These are phyloP conservation scores for Trachelus tabidus DNA, from an alignment of 2,888 invertebrate species.

Conservation along the genomic window DNA sequence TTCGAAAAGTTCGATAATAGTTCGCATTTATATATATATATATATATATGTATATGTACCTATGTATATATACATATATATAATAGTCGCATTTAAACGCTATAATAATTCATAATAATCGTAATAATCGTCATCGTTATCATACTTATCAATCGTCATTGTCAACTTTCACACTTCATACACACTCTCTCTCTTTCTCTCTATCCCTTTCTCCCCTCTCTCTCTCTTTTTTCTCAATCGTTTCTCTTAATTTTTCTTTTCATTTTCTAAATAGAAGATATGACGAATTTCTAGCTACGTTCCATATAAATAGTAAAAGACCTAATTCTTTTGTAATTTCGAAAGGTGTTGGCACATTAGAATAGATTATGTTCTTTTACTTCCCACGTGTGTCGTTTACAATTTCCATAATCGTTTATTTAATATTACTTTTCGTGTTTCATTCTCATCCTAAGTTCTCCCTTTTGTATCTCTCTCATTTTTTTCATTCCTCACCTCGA, in stretches of 20 bases:
- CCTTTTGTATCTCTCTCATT: slow-evolving; percentile 26
- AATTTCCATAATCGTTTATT: no score
- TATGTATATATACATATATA: background rate
- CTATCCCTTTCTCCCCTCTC: no score
- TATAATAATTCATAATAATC: background rate
- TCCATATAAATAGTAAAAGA: slow-evolving; percentile 49
- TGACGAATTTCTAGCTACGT: slow-evolving; percentile 39
- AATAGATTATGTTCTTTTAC: slow-evolving; percentile 39
- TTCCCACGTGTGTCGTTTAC: slow-evolving; percentile 1
- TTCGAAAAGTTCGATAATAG: slow-evolving; percentile 45
- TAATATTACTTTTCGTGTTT: no score
- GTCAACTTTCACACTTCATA: background rate
- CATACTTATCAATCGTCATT: slow-evolving; percentile 14
- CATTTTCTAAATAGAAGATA: slow-evolving; percentile 42
- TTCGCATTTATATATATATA: slow-evolving; percentile 22
- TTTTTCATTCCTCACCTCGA: slow-evolving; percentile 14
- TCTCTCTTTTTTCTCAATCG: no score
- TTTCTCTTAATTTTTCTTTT: slow-evolving; percentile 18
- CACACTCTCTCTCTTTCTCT: no score
- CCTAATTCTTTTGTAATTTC: slow-evolving; percentile 45
- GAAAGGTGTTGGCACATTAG: slow-evolving; percentile 60
- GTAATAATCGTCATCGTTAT: slow-evolving; percentile 12
- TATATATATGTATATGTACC: no score
- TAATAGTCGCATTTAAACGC: no score
- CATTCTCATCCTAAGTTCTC: slow-evolving; percentile 8